phyloP scores from a whole-genome alignment of 2,888 invertebrate genomes.

The Platerodrilus igneus region DNA sequence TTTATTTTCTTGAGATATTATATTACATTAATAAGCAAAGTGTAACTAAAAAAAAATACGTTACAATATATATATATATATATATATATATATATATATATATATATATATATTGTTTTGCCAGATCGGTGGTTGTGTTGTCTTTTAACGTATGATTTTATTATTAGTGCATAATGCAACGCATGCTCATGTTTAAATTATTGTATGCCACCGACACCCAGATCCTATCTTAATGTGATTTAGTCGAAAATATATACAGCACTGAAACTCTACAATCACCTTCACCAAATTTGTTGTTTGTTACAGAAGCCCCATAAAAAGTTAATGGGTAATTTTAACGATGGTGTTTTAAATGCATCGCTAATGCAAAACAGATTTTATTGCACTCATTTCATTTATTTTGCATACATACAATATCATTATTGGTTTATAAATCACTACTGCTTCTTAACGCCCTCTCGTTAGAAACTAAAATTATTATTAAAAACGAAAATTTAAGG shows the following conservation, averaged over 20 bases:
- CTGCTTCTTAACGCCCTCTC: conserved; percentile 18
- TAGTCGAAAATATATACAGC: background rate
- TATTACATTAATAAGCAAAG: no score
- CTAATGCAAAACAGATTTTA: conserved; percentile 44
- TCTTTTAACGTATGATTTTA: no score
- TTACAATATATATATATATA: no score
- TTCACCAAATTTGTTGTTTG: conserved; percentile 2
- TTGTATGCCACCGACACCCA: no score
- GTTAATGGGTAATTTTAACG: conserved; percentile 47
- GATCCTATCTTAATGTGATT: no score
- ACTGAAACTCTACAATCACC: conserved; percentile 4
- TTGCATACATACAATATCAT: conserved; percentile 39
- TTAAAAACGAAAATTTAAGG: background rate
- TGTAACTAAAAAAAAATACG: no score
- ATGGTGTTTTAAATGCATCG: conserved; percentile 43
- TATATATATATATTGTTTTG: no score
- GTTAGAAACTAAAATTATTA: conserved; percentile 16
- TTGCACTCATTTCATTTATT: conserved; percentile 41
- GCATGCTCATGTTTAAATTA: no score
- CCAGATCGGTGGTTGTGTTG: no score
- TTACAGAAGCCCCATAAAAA: conserved; percentile 34
- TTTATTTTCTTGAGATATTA: no score
- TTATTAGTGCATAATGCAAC: no score
- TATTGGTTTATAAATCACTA: conserved; percentile 37
- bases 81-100: no score